Base-by-base conservation (phyloP, 2,797 vertebrate genomes). In the Ciconia nigra region DNA sequence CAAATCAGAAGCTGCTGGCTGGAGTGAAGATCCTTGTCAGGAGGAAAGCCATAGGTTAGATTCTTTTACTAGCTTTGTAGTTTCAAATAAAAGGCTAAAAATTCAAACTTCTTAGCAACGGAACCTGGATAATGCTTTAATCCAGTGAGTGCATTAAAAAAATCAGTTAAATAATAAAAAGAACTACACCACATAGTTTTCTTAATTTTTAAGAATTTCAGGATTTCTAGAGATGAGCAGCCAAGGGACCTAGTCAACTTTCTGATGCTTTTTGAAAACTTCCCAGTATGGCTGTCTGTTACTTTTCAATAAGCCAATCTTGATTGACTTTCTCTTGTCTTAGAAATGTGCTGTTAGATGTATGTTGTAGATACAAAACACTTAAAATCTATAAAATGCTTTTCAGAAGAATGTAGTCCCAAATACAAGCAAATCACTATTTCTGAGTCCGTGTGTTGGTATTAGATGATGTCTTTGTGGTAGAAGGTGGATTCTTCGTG, bases 11-110 rank as follows among this genome's bases (percentile, higher is more conserved):
- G 59, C 82, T 90, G 51, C 62, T 93, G 92, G 57, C 15, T 90
- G 94, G 84, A 96, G 74, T 90, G 96, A 97, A 80, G 90, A 91
- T 89, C 74, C 95, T 83, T 88, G 29, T 93, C 96, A 95, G 24
- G 96, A 97, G 26, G 90, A 93, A 90, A 91, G 44, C 70, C 66
- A 90, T 51, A 95, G 98, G 99, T 99, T 96, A 98, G 99, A 79
- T 83, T 59, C 6, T 79, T 94, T 61, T 41, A 76, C n/a, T 72
- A 58, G 57, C 18, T 81, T 85, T 88, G 13, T 78, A 52, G 37
- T 37, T 46, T 65, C 13, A 72, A 87, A 62, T 35, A 47, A 87
- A 89, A 77, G 19, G 17, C 28, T 76, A 39, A 70, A 87, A 71
- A 77, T 42, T 5, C 13, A 51, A 21, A 66, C 18, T 85, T 61